Conservation (phyloP, 2,888 invertebrate genomes). For the Epistrophe grossulariae region DNA sequence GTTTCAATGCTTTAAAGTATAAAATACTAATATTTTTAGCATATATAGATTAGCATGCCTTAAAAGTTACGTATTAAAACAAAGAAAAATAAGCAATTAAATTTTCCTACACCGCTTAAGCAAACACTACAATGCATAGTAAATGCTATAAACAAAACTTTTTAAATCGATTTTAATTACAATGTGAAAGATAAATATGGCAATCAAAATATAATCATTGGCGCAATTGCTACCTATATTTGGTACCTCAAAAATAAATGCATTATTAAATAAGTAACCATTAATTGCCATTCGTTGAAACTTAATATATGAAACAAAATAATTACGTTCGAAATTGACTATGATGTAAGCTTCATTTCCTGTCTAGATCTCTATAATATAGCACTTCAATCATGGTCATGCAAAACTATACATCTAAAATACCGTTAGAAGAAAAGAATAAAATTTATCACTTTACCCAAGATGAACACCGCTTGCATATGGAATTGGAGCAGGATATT, state of each 20-base stretch:
- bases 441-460: slow-evolving; percentile 58
- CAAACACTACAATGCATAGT: neutral
- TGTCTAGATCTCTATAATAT: neutral
- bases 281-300: neutral
- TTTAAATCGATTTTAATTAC: neutral
- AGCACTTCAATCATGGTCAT: neutral
- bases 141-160: neutral
- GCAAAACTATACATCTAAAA: slow-evolving; percentile 30
- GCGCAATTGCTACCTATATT: neutral
- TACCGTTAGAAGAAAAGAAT: slow-evolving; percentile 3
- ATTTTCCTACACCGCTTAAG: too few species aligned
- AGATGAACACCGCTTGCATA: slow-evolving; percentile 69
- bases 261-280: neutral
- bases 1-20: too few species aligned
- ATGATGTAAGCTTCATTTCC: slow-evolving; percentile 6
- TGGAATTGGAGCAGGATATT: slow-evolving; percentile 56
- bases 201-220: neutral
- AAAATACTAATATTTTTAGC: too few species aligned
- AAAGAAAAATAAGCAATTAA: too few species aligned
- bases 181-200: neutral
- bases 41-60: too few species aligned
- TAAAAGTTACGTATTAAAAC: too few species aligned
- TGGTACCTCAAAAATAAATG: neutral
- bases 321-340: neutral
- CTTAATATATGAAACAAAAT: neutral